Percentiles rank a stretch among this genome's conserved stretches.
These are phyloP conservation scores for Lacerta agilis DNA, from an alignment of 2,797 vertebrate genomes.

Conservation along the genomic window DNA sequence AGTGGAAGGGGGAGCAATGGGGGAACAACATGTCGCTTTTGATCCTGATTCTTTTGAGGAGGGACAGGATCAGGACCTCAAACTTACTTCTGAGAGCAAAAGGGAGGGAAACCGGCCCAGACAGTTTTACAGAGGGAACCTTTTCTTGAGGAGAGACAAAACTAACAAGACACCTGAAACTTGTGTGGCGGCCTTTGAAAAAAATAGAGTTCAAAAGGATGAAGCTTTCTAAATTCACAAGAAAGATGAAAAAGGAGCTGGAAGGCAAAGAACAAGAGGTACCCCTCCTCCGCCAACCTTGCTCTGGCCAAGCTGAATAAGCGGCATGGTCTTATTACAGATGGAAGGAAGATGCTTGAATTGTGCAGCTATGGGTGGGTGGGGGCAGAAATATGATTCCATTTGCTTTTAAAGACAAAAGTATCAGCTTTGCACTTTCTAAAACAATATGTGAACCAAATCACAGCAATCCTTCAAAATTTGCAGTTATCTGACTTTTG, in stretches of 20 bases:
- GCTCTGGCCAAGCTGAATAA: conserved; percentile 48
- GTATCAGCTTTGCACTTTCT: no score
- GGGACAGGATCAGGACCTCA: conserved; percentile 35
- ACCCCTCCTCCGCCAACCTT: conserved; percentile 39
- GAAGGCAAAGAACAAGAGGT: conserved; percentile 28
- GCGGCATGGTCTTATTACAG: conserved; percentile 4
- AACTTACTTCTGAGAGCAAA: conserved; percentile 34
- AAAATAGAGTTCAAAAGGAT: conserved; percentile 50
- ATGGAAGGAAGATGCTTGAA: conserved; percentile 14
- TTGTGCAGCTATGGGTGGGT: no score
- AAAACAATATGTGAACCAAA: no score
- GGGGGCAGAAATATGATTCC: no score
- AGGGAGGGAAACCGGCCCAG: conserved; percentile 44
- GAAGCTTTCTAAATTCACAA: conserved; percentile 59
- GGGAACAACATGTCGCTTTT: conserved; percentile 8
- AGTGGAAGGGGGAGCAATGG: not conserved
- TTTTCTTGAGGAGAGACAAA: conserved; percentile 47
- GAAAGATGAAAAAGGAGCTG: conserved; percentile 52
- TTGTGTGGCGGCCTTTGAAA: conserved; percentile 53
- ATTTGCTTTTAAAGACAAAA: no score
- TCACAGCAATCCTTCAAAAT: no score
- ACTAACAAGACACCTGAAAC: conserved; percentile 63
- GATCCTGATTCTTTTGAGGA: conserved; percentile 16
- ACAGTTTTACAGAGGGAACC: conserved; percentile 47
- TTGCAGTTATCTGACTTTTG: no score